Conservation (phyloP, 2,888 invertebrate species). For the Oscheius sp. region DNA sequence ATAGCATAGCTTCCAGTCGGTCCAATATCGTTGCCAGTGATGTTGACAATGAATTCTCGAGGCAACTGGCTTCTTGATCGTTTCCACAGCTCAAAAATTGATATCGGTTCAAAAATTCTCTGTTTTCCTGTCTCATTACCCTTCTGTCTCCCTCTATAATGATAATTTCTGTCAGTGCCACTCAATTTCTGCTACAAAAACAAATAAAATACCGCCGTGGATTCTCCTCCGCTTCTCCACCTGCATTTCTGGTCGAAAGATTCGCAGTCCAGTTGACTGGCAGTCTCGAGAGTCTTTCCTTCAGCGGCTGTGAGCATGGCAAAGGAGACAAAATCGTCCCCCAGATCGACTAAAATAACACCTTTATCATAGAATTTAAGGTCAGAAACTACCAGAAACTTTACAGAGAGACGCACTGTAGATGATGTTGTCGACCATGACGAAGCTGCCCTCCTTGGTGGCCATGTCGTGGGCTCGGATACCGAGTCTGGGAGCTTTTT, state of each 20-base stretch:
- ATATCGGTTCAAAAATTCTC: too few species aligned
- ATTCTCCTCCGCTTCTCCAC: conserved; percentile 69
- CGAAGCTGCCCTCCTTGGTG: conserved; percentile 69
- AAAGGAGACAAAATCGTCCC: conserved; percentile 61
- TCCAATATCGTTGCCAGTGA: conserved; percentile 66
- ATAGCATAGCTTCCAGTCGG: conserved; percentile 66
- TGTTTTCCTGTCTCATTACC: too few species aligned
- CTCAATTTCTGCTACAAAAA: too few species aligned
- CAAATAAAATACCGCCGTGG: conserved; percentile 41
- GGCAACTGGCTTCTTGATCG: conserved; percentile 56
- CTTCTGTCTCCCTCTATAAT: too few species aligned
- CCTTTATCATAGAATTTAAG: not conserved
- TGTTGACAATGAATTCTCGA: conserved; percentile 61
- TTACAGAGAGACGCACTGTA: conserved; percentile 70
- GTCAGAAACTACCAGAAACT: conserved; percentile 61
- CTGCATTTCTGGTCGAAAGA: conserved; percentile 67
- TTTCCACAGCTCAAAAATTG: conserved; percentile 61
- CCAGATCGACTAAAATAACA: conserved; percentile 67
- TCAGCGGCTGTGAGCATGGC: conserved; percentile 62
- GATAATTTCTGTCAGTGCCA: too few species aligned
- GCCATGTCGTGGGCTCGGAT: conserved; percentile 70
- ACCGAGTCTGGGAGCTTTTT: conserved; percentile 41
- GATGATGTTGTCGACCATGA: conserved; percentile 71
- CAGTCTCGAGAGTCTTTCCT: conserved; percentile 59
- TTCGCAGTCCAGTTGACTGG: conserved; percentile 61